Conservation (phyloP, 2,888 invertebrate species). For the Pristionchus maxplancki region DNA sequence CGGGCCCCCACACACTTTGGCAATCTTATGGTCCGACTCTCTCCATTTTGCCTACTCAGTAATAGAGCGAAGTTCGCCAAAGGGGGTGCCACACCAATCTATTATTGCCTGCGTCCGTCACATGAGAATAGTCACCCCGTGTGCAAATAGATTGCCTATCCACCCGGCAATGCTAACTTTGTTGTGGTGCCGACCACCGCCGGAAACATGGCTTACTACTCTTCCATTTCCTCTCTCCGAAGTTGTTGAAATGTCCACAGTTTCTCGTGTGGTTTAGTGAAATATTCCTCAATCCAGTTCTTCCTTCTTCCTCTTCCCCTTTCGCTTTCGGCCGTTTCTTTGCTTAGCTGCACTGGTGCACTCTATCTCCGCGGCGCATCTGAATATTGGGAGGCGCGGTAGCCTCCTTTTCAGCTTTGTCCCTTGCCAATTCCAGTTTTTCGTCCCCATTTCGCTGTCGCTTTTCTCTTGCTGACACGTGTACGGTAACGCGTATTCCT, state of each 20-base stretch:
- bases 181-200: background rate
- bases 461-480: background rate
- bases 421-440: background rate
- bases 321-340: background rate
- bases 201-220: background rate
- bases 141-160: background rate
- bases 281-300: background rate
- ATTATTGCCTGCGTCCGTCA: background rate
- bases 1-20: background rate
- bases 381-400: background rate
- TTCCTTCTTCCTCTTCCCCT: background rate
- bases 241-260: background rate
- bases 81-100: background rate
- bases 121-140: background rate
- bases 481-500: background rate
- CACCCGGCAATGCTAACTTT: background rate
- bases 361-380: background rate
- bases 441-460: background rate
- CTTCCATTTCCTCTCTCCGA: background rate
- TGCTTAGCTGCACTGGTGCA: background rate
- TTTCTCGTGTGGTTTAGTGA: background rate
- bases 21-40: too few species aligned
- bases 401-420: background rate
- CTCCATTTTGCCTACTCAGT: too few species aligned
- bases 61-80: background rate